Base-by-base conservation (phyloP, 2,113 vertebrate genomes). In the Coracopsis vasa region DNA sequence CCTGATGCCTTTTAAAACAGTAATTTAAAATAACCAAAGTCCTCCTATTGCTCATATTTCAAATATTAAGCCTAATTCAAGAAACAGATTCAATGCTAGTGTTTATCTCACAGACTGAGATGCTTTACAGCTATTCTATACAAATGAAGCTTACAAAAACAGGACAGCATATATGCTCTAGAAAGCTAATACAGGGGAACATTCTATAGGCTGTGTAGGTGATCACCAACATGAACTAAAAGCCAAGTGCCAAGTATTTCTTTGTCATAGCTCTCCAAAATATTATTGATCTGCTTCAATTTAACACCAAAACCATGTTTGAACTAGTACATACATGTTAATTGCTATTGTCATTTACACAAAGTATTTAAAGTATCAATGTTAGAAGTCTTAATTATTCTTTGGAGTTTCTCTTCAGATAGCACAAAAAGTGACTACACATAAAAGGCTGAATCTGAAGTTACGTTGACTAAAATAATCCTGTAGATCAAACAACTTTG, bases 191-290 rank as follows among this genome's bases (percentile, higher is more conserved):
- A 50, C 0, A 60, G 62, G 39, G n/a, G 65, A 48, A 86, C 7
- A 5, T n/a, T 83, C 88, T 86, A 66, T 1, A 54, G n/a, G 11
- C 54, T 81, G 66, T 19, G 37, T 1, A 77, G 45, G 11, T 73
- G 23, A 73, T 60, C 54, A 90, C 13, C 29, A 80, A 86, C 37
- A 44, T 3, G 27, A 94, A 58, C 56, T 61, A 71, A 84, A 66
- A 56, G 84, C 39, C 85, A 95, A 91, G 62, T 45, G 82, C 93
- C 93, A 97, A 80, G 50, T 86, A 93, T 25, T 96, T 80, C 27
- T 86, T 73, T 95, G 82, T 35, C 79, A 62, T 18, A 16, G 29
- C 3, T 83, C 33, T 80, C 48, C 41, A 94, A 65, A 85, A 56
- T 15, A n/a, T 31, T 75, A 60, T 5, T 16, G 7, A 61, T 51